Percentiles rank a stretch among this genome's conserved stretches.
phyloP scores from a whole-genome alignment of 2,797 vertebrate genomes.

The Thamnophis elegans region DNA sequence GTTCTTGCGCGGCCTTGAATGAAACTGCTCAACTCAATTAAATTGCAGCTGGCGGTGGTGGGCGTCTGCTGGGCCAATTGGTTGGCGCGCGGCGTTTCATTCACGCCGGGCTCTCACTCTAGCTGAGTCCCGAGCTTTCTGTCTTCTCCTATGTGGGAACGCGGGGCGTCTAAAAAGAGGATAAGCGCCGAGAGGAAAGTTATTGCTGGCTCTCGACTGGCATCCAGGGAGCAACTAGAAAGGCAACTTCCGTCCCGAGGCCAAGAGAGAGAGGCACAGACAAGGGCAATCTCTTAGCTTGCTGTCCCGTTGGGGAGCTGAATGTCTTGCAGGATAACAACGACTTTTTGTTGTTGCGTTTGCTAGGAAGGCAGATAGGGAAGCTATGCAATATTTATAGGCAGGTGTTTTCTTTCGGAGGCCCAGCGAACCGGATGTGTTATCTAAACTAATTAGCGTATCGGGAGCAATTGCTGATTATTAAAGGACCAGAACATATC shows the following conservation, averaged over 20 bases:
- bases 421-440: not conserved
- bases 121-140: conserved; percentile 33
- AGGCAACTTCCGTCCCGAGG: not conserved
- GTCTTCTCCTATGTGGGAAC: conserved; percentile 9
- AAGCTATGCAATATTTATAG: conserved; percentile 17
- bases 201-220: not conserved
- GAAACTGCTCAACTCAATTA: not conserved
- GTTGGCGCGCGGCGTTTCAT: conserved; percentile 34
- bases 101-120: conserved; percentile 31
- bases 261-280: not conserved
- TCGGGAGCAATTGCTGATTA: not conserved
- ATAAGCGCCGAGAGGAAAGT: not conserved
- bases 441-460: not conserved
- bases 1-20: not conserved
- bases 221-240: not conserved
- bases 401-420: not conserved
- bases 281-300: not conserved
- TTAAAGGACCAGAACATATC: not conserved
- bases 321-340: not conserved
- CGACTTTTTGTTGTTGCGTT: not conserved
- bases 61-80: not conserved
- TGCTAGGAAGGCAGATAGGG: not conserved
- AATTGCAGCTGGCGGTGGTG: not conserved
- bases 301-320: not conserved
- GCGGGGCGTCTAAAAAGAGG: conserved; percentile 5